Evolutionary conservation across 2,888 invertebrate genomes (phyloP).

Genomic region (Drosophila neutralis): DNA sequence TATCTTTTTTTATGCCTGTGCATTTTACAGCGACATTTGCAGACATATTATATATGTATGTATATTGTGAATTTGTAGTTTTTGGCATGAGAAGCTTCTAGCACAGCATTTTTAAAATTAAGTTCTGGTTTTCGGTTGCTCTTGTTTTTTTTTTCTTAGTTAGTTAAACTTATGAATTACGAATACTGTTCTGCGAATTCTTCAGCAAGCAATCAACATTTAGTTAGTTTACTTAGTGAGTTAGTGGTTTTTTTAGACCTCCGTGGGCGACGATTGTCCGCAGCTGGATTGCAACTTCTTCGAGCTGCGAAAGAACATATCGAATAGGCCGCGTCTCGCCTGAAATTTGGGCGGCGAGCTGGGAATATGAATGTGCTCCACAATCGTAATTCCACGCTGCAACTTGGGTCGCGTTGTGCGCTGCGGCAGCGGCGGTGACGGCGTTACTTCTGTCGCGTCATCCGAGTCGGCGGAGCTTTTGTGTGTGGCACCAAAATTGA

Average conservation of each 20-base stretch:
- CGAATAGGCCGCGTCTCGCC: constrained; percentile 75
- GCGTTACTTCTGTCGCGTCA: constrained; percentile 50
- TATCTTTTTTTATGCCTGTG: constrained; percentile 16
- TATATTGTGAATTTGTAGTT: constrained; percentile 28
- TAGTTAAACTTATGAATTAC: constrained; percentile 64
- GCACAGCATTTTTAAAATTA: constrained; percentile 57
- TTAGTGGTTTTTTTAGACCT: constrained; percentile 71
- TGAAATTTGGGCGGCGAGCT: constrained; percentile 69
- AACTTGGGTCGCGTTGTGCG: constrained; percentile 66
- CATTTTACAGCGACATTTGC: constrained; percentile 42
- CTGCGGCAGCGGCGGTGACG: constrained; percentile 38
- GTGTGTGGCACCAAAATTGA: constrained; percentile 65
- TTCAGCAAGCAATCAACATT: constrained; percentile 71
- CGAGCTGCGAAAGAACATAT: constrained; percentile 84
- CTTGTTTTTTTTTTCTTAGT: constrained; percentile 40
- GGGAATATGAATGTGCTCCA: constrained; percentile 75
- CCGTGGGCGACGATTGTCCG: constrained; percentile 79
- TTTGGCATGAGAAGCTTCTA: constrained; percentile 80
- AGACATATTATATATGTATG: constrained; percentile 20
- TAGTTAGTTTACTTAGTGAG: constrained; percentile 33
- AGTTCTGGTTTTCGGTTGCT: constrained; percentile 5
- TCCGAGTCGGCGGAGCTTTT: constrained; percentile 62
- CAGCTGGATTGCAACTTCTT: constrained; percentile 82
- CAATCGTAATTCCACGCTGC: constrained; percentile 81
- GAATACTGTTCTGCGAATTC: constrained; percentile 80